phyloP scores from a whole-genome alignment of 2,888 invertebrate species.

The Nemoura dubitans region DNA sequence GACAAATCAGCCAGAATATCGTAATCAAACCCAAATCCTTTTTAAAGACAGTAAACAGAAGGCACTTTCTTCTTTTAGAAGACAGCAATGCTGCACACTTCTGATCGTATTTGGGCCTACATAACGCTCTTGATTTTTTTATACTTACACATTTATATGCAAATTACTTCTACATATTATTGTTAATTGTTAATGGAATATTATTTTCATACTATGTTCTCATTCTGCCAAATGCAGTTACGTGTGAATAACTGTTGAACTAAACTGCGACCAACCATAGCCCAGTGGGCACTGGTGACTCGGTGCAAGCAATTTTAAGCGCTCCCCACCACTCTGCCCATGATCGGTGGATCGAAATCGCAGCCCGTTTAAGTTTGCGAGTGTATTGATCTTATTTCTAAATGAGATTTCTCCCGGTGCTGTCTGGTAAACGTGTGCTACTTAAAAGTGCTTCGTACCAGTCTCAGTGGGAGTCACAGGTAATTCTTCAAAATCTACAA shows the following conservation, averaged over 20 bases:
- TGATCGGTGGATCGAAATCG: slow-evolving; percentile 10
- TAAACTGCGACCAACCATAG: neutral
- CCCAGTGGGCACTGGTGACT: neutral
- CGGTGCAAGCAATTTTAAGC: slow-evolving; percentile 28
- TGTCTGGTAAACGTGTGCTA: neutral
- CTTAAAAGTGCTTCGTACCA: neutral
- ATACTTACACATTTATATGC: neutral
- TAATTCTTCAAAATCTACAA: slow-evolving; percentile 3
- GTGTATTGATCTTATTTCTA: neutral
- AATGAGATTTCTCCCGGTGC: neutral
- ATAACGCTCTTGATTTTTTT: neutral
- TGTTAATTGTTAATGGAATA: slow-evolving; percentile 12
- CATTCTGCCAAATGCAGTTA: neutral
- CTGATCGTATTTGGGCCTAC: slow-evolving; percentile 20
- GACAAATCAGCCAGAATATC: slow-evolving; percentile 53
- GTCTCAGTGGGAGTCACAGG: neutral
- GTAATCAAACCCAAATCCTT: slow-evolving; percentile 52
- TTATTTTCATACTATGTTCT: neutral
- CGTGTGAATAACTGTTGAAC: neutral
- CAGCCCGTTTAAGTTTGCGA: neutral
- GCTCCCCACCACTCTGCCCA: neutral
- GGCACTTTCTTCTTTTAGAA: slow-evolving; percentile 51
- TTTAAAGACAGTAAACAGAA: slow-evolving; percentile 52
- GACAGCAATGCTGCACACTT: slow-evolving; percentile 48
- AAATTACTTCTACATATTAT: slow-evolving; percentile 12